Base-by-base conservation (phyloP, 2,113 vertebrate species). In the Megaptera novaeangliae region DNA sequence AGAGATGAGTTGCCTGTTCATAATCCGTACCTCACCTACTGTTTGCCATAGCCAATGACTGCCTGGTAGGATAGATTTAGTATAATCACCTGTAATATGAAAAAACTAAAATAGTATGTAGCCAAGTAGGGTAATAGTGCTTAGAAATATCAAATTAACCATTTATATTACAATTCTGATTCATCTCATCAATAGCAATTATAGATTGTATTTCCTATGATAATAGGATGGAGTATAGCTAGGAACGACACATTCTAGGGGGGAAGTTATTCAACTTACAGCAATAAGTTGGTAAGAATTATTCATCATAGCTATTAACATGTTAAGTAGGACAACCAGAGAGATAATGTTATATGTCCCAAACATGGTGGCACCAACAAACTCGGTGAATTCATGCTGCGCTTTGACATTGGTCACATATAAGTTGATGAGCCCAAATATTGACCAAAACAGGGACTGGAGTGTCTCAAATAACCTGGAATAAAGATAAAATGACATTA, bases 271-370 rank as follows among this genome's bases (percentile, higher is more conserved):
- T 93, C 5, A 52, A 99, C 99, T 99, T 98, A 99, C 99, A 94
- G 99, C 99, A 96, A 99, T 99, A 85, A 99, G 99, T 97, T 99
- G 99, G 97, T 99, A 99, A 68, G 99, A 99, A 98, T 99, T 99
- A 98, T 99, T 99, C 99, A 99, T 99, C 99, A 99, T 99, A 63
- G 99, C 99, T 94, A 99, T 99, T 23, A 99, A 98, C 99, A 99
- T 99, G 98, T 99, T 99, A 94, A 99, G 99, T n/a, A 99, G 99
- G 87, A 99, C 99, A 36, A 99, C 99, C 93, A 99, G 98, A 64
- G 99, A 99, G 98, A 99, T 99, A 97, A 99, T 98, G 55, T 99
- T 99, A 96, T 99, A 99, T 0, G 99, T 99, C 74, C 99, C 99
- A 94, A 99, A 99, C 99, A 99, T 99, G 41, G 99, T 99, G 92